phyloP scores from a whole-genome alignment of 1,140 invertebrate genomes.

The Glossosoma conforme region DNA sequence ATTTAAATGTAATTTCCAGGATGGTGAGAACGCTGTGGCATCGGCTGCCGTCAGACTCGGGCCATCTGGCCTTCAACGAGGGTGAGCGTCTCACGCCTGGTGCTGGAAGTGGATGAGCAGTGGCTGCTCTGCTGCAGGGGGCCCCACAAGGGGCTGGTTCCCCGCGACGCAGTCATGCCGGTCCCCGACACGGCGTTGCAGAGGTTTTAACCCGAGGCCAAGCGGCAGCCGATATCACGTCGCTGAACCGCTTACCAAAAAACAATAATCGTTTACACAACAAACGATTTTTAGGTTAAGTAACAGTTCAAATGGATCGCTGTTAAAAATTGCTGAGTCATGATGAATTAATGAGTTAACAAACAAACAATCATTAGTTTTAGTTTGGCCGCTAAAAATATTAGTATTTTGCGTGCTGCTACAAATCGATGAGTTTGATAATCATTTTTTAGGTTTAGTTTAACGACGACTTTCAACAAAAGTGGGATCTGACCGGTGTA shows the following conservation, averaged over 20 bases:
- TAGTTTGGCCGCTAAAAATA: too few relatives aligned
- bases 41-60: constrained; percentile 66
- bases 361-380: too few relatives aligned
- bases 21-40: constrained; percentile 70
- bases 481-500: too few relatives aligned
- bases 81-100: constrained; percentile 67
- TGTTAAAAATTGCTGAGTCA: too few relatives aligned
- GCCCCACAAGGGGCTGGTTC: constrained; percentile 73
- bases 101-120: constrained; percentile 71
- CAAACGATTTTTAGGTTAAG: too few relatives aligned
- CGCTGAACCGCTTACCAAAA: neutral
- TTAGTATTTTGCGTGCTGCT: too few relatives aligned
- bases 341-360: too few relatives aligned
- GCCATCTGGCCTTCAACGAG: constrained; percentile 74
- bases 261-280: too few relatives aligned
- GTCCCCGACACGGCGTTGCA: constrained; percentile 34
- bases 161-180: constrained; percentile 62
- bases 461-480: too few relatives aligned
- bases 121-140: constrained; percentile 72
- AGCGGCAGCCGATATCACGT: constrained; percentile 1
- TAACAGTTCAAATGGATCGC: too few relatives aligned
- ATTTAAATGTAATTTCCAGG: constrained; percentile 56
- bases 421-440: too few relatives aligned
- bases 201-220: constrained; percentile 25
- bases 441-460: too few relatives aligned